Base-by-base conservation (phyloP, 2,113 vertebrate genomes). In the Hymenochirus boettgeri region DNA sequence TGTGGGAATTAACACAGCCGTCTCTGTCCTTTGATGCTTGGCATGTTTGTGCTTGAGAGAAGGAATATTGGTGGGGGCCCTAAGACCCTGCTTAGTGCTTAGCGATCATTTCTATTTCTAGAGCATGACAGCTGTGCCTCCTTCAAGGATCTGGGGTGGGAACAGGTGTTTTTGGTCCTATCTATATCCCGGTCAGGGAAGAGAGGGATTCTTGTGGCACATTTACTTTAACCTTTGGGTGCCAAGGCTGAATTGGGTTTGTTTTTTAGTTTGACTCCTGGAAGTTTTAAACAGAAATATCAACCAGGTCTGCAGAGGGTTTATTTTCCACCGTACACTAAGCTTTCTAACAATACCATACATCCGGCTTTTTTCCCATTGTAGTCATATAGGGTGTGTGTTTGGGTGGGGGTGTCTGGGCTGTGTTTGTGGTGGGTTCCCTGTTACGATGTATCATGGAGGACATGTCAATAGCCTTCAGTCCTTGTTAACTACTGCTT, bases 21-120 rank as follows among this genome's bases (percentile, higher is more conserved):
- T 45, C 60, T 19, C 10, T 17, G 27, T 37, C 23, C 63, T 66
- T 66, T 66, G 45, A 66, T 61, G 10, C n/a, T 23, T 7, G 18
- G 22, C 17, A 26, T 66, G 63, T 66, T 35, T 37, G 63, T 57
- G 39, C 39, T 33, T 27, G 37, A 17, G 17, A 35, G 15, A 9
- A 35, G 39, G n/a, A 7, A 15, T 25, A n/a, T 12, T 9, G 33
- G 33, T 7, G 10, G 10, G 33, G 52, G 39, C 19, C 50, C 15
- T 23, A 29, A 29, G 23, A 15, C 31, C 37, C 8, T 23, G 37
- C 26, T 24, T 47, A 37, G 42, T 15, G 48, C 55, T 65, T 24
- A 39, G 37, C 54, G 57, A 54, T 57, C 63, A 58, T 27, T 47
- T 57, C 64, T 67, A 67, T 59, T 67, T 46, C 46, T 67, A 59